Base-by-base conservation (phyloP, 2,113 vertebrate genomes). In the Ornithorhynchus anatinus region DNA sequence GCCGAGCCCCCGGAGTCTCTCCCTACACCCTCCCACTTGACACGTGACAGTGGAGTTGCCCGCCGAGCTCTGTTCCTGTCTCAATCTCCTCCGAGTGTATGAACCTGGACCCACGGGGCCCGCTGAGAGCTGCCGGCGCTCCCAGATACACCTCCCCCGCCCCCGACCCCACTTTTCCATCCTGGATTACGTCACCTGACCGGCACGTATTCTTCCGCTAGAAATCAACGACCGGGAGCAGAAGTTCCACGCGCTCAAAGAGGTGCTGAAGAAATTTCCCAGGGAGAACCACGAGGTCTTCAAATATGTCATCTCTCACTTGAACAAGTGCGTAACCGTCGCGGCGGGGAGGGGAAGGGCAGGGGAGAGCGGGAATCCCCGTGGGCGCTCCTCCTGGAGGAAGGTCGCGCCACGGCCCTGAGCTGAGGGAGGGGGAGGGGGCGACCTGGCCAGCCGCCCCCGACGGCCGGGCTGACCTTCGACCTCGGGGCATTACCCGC, bases 251-350 rank as follows among this genome's bases (percentile, higher is more conserved):
- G 92, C 95, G 42, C 95, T 99, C 79, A 96, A 94, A 88, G 96
- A 99, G n/a, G 92, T 95, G 35, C 92, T 99, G 59, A 94, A 91
- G 77, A 95, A 90, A 62, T 98, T 99, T 74, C 97, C 97, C 31
- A 95, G 88, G 86, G 96, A 99, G 75, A 99, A 99, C 90, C 95
- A 97, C 1, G 96, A 99, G 67, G 94, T 99, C 92, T 98, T 99
- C 94, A 98, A 95, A 93, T 99, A 96, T 5, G 96, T 99, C 91
- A 95, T 94, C 87, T 95, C 91, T 57, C 97, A 99, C 89, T 88
- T 99, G 69, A 95, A 95, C 94, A 97, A 93, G 97, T 99, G 89
- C 45, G 95, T 90, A 5, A 0, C 16, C 1, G 14, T 13, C 22
- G 6, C 13, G 23, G 36, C 19, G 39, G 20, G 11, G 36, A n/a